These are phyloP conservation scores for Neoarius graeffei DNA, from an alignment of 2,113 vertebrate genomes.

Conservation along the genomic window DNA sequence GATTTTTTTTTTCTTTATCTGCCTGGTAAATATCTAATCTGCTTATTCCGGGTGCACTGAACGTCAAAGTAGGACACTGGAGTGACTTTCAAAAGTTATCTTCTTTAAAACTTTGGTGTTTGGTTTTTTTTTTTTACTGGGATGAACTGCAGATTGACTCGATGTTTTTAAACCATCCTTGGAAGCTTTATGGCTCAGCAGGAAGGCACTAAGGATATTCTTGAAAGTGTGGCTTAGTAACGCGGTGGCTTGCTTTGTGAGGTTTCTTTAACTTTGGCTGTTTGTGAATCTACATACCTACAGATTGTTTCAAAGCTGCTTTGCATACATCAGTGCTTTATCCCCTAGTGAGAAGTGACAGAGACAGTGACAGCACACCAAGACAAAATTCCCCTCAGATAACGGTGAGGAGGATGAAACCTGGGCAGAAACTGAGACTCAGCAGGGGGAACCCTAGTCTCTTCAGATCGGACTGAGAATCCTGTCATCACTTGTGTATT, in stretches of 20 bases:
- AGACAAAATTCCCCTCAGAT: neutral
- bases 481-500: neutral
- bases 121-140: neutral
- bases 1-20: neutral
- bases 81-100: neutral
- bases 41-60: neutral
- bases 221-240: neutral
- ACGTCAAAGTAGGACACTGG: neutral
- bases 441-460: neutral
- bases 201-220: neutral
- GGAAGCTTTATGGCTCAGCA: neutral
- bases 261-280: neutral
- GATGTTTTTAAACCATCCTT: neutral
- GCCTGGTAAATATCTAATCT: neutral
- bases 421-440: neutral
- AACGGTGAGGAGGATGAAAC: neutral
- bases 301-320: neutral
- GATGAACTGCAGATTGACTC: neutral
- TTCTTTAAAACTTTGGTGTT: neutral
- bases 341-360: neutral
- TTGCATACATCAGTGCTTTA: slow-evolving; percentile 9
- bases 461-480: neutral
- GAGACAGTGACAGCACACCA: neutral
- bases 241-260: neutral
- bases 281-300: neutral